A percentile compares a stretch with the other conserved stretches of the same genome.
These are phyloP conservation scores for Nebria ingens DNA, from an alignment of 1,140 invertebrate species.

Conservation along the genomic window DNA sequence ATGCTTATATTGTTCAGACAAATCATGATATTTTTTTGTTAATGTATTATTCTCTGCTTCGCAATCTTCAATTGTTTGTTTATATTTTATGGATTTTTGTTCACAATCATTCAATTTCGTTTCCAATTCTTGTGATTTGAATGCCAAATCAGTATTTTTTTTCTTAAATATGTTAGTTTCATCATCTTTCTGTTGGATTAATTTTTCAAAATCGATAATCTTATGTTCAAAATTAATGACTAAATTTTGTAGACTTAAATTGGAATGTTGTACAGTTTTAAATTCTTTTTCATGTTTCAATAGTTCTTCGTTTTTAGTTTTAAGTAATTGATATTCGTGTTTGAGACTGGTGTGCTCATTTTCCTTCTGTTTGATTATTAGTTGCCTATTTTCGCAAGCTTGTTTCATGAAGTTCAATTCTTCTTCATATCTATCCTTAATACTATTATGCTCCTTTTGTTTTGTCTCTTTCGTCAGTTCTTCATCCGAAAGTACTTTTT, in stretches of 20 bases:
- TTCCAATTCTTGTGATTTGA: neutral
- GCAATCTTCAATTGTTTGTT: neutral
- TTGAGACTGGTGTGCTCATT: neutral
- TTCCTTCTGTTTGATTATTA: neutral
- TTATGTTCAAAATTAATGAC: neutral
- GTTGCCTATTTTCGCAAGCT: neutral
- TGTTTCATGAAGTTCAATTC: neutral
- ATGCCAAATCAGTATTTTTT: neutral
- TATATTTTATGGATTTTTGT: neutral
- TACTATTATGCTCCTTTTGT: neutral
- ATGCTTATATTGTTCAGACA: slow-evolving; percentile 12
- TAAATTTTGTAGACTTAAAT: neutral
- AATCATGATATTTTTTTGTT: neutral
- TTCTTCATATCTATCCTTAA: neutral
- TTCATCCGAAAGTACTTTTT: neutral
- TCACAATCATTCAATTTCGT: neutral
- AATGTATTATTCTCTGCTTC: neutral
- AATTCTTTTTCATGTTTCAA: neutral
- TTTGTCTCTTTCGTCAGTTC: neutral
- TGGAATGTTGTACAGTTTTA: neutral
- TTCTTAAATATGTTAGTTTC: neutral
- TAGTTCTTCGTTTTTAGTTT: neutral
- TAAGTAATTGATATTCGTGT: neutral
- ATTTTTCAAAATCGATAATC: neutral
- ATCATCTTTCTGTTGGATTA: neutral